Evolutionary conservation across 2,797 vertebrate genomes (phyloP).

Genomic region (Thripadectes ignobilis): DNA sequence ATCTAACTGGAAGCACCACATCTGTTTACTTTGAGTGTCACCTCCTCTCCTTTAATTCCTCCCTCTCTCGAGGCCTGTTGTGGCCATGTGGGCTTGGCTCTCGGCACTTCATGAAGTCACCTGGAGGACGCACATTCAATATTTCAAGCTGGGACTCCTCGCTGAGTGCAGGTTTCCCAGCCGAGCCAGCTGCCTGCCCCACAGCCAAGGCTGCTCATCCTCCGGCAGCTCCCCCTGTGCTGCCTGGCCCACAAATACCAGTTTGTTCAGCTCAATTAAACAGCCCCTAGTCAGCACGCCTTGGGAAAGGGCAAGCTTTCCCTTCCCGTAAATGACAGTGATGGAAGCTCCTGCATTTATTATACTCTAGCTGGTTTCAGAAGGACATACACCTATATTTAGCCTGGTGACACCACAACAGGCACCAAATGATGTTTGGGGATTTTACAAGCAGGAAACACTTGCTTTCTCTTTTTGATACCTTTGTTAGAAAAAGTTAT

Average conservation of each 20-base stretch:
- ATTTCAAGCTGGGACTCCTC: background rate
- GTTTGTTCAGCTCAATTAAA: conserved; percentile 17
- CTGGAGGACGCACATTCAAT: background rate
- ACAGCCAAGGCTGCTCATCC: background rate
- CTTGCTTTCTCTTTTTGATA: background rate
- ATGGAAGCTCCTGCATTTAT: background rate
- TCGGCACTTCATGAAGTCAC: accelerated
- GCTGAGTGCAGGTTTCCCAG: accelerated
- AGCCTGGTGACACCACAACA: background rate
- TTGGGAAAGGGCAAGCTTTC: background rate
- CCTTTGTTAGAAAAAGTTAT: background rate
- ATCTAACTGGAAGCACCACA: background rate
- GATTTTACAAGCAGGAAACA: background rate
- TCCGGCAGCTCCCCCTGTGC: accelerated
- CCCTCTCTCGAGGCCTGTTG: background rate
- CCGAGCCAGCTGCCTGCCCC: background rate
- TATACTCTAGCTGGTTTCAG: background rate
- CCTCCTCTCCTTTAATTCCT: background rate
- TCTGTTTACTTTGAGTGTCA: background rate
- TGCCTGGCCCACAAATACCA: accelerated
- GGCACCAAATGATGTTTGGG: background rate
- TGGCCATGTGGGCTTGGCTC: background rate
- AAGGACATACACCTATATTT: accelerated
- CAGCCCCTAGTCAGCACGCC: background rate
- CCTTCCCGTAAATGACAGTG: background rate